Evolutionary conservation across 1,140 invertebrate genomes (phyloP).

Genomic region (Eueides isabella): DNA sequence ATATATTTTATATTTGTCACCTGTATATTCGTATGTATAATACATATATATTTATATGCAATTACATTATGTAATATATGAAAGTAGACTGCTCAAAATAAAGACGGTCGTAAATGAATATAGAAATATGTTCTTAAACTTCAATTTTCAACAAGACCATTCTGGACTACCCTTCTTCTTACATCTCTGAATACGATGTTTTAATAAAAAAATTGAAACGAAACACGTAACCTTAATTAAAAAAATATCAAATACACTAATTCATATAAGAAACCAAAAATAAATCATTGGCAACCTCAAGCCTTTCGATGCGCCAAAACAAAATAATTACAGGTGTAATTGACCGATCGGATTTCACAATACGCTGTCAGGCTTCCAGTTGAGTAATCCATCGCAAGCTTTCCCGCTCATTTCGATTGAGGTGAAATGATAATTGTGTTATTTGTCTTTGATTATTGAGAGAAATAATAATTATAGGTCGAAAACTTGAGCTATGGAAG

Average conservation of each 20-base stretch:
- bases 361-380: constrained; percentile 27
- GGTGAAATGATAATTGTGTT: background rate
- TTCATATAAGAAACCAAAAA: background rate
- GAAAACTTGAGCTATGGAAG: too few relatives aligned
- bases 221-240: too few relatives aligned
- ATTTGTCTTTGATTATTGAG: background rate
- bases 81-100: too few relatives aligned
- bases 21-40: background rate
- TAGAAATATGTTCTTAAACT: too few relatives aligned
- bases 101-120: too few relatives aligned
- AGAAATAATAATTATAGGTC: background rate
- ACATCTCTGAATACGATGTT: too few relatives aligned
- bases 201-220: too few relatives aligned
- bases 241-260: too few relatives aligned
- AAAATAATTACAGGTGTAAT: constrained; percentile 23
- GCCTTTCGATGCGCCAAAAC: background rate
- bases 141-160: too few relatives aligned
- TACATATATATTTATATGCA: too few relatives aligned
- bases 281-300: background rate
- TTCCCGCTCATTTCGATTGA: constrained; percentile 23
- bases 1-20: background rate
- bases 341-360: constrained; percentile 32
- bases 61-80: too few relatives aligned
- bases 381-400: constrained; percentile 30
- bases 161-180: too few relatives aligned